A percentile compares a stretch with the other conserved stretches of the same genome.
phyloP scores from a whole-genome alignment of 2,888 invertebrate genomes.

The Hydraecia micacea region DNA sequence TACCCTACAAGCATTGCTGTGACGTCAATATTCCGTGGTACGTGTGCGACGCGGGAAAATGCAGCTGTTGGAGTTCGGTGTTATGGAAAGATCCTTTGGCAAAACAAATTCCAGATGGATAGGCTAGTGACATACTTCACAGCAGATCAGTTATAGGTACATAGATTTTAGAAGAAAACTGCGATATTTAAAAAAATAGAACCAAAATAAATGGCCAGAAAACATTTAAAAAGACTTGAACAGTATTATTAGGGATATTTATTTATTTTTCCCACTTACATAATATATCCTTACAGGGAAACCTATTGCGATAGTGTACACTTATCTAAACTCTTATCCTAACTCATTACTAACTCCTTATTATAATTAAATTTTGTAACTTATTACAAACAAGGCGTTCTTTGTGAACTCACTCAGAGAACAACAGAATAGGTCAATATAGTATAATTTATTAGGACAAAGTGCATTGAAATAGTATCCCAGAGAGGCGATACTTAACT shows the following conservation, averaged over 20 bases:
- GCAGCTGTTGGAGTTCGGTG: constrained; percentile 30
- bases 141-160: neutral
- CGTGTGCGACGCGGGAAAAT: constrained; percentile 38
- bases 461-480: neutral
- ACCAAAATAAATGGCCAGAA: neutral
- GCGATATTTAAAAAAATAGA: neutral
- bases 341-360: no score
- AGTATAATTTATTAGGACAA: neutral
- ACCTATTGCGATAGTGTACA: no score
- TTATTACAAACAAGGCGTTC: no score
- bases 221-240: neutral
- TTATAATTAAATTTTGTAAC: no score
- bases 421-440: no score
- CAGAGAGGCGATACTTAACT: neutral
- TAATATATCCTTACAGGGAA: no score
- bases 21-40: constrained; percentile 32
- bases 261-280: no score
- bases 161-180: neutral
- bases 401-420: no score
- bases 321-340: no score
- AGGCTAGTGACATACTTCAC: neutral
- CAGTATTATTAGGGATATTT: neutral
- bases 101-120: constrained; percentile 26
- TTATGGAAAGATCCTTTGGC: constrained; percentile 29
- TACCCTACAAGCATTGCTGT: constrained; percentile 25